Base-by-base conservation (phyloP, 1,140 invertebrate species). In the Nebria ingens region DNA sequence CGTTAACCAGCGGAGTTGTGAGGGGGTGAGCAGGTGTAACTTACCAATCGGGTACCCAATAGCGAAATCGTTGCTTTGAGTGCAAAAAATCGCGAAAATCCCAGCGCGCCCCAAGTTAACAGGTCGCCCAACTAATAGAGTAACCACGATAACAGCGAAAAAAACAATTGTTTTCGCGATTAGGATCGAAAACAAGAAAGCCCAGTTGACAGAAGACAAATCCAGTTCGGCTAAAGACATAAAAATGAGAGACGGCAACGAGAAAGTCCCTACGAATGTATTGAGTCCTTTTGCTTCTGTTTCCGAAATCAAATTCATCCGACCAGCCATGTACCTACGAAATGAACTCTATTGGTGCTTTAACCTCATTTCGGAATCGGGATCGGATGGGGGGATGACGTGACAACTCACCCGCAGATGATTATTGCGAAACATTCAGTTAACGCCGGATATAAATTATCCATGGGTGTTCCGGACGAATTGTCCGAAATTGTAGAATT, bases 51-150 rank as follows among this genome's bases (percentile, higher is more conserved):
- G 94, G 75, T 90, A 96, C 56, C 94, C 94, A 61, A 98, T 82
- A 50, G 95, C 95, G 79, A 98, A 97, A 73, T 98, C 95, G 80
- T 98, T 98, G 68, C 91, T 95, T 68, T 97, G 93, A 0, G 94
- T 97, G 50, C 87, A 89, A 71, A 97, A 97, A 62, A 98, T 97
- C 19, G 89, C 90, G 79, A 89, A 93, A 19, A 97, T 75, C 13
- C 92, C 94, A 53, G 91, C 89, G 64, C 85, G 81, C 12, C 88
- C 90, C 56, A 87, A 79, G 73, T 93, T 88, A 2, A 84, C 68
- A 4, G 89, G 88, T 69, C 84, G 82, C 4, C 85, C 84, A 15
- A 92, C 80, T 21, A 96, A 65, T 52, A 94, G 62, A 2, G 88
- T 89, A 12, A 96, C 74, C 19, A 88, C 64, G 11, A 88, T 77